Percentiles rank a stretch among this genome's conserved stretches.
Conservation (phyloP, 2,113 vertebrate genomes). For the Ramphastos sulfuratus region DNA sequence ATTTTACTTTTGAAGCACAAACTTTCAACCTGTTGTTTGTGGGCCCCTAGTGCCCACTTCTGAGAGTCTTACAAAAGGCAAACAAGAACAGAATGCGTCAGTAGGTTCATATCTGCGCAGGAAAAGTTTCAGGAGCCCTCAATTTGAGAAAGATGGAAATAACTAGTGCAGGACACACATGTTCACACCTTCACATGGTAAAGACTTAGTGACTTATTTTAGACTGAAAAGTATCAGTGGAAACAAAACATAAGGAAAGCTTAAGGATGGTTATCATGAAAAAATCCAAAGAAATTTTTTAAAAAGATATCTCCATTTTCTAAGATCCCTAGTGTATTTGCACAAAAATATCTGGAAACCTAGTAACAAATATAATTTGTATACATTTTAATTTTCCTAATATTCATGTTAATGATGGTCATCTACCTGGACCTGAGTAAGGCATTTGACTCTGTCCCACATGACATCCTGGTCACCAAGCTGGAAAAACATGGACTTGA, state of each 20-base stretch:
- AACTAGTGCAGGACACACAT: not conserved
- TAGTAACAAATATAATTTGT: not conserved
- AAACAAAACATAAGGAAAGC: not conserved
- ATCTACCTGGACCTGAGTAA: no score
- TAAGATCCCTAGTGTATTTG: not conserved
- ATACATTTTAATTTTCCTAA: conserved; percentile 8
- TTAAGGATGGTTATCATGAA: not conserved
- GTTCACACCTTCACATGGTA: not conserved
- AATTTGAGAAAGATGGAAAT: not conserved
- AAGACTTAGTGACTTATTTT: not conserved
- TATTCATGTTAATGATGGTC: not conserved
- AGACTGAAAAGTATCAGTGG: not conserved
- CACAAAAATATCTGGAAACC: not conserved
- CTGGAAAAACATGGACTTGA: no score
- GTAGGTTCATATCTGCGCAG: not conserved
- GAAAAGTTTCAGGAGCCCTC: not conserved
- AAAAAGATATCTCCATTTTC: not conserved
- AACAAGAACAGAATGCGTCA: not conserved
- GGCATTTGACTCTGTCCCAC: no score
- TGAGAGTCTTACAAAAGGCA: not conserved
- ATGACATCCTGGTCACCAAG: no score
- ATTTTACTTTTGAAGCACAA: not conserved
- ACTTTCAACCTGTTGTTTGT: not conserved
- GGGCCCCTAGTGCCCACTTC: not conserved
- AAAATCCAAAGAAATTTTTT: not conserved